phyloP scores from a whole-genome alignment of 2,113 vertebrate genomes.

The Anolis sagrei region DNA sequence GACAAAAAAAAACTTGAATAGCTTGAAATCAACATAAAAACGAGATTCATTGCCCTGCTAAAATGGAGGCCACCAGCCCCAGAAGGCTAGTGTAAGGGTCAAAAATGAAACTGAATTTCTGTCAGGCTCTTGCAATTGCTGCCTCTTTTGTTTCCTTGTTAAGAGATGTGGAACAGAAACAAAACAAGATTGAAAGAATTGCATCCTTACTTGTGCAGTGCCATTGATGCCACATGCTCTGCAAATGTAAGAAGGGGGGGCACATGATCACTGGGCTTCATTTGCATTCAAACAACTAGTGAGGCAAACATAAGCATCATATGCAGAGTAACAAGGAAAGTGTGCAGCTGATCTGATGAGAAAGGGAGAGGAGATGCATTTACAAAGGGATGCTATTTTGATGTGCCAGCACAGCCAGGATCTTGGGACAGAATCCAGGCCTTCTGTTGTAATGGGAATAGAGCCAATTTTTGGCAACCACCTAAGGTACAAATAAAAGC shows the following conservation, averaged over 20 bases:
- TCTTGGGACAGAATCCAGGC: neutral
- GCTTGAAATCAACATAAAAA: too few relatives aligned
- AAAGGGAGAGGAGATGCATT: neutral
- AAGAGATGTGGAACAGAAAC: neutral
- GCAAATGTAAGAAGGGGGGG: neutral
- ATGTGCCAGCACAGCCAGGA: neutral
- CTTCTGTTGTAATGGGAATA: neutral
- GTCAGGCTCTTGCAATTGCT: neutral
- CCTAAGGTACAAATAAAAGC: neutral
- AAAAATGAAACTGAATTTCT: neutral
- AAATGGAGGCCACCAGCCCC: too few relatives aligned
- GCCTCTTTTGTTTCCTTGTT: neutral
- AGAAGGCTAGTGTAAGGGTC: neutral
- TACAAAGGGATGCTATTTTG: neutral
- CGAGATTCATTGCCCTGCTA: too few relatives aligned
- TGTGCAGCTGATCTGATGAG: neutral
- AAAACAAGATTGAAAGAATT: neutral
- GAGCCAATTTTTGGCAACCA: neutral
- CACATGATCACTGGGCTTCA: neutral
- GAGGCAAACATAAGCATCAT: neutral
- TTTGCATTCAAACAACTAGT: conserved; percentile 4
- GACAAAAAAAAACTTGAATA: too few relatives aligned
- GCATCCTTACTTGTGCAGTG: neutral
- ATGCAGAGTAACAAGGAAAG: neutral
- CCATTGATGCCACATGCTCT: neutral